Evolutionary conservation across 2,797 vertebrate species (phyloP).

Genomic region (Carduelis carduelis): DNA sequence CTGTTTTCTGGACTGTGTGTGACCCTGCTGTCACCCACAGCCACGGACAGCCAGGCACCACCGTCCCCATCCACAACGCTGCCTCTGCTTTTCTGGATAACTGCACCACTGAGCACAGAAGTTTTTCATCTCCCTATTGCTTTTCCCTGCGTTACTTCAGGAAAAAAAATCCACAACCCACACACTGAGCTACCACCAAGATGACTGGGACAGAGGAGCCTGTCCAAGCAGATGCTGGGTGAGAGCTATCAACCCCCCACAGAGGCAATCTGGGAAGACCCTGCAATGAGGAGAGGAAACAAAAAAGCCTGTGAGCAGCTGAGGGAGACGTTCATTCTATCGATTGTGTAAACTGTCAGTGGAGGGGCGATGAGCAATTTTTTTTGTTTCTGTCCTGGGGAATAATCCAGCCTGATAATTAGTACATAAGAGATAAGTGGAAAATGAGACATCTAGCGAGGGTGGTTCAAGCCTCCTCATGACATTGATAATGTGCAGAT

Average conservation of each 20-base stretch:
- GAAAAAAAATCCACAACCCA: neutral
- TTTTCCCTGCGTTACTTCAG: neutral
- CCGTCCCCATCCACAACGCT: rapidly evolving
- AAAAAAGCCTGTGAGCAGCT: neutral
- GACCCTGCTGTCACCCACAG: neutral
- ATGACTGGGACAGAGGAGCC: neutral
- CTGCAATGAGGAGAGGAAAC: constrained; percentile 2
- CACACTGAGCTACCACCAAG: neutral
- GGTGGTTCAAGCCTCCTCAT: constrained; percentile 64
- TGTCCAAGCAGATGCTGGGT: neutral
- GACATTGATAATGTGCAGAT: constrained; percentile 65
- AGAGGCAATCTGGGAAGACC: neutral
- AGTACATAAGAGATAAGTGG: constrained; percentile 54
- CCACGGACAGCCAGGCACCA: neutral
- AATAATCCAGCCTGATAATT: constrained; percentile 63
- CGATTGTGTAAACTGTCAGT: constrained; percentile 61
- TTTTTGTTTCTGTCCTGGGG: constrained; percentile 33
- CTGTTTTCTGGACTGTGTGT: neutral
- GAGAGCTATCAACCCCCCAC: neutral
- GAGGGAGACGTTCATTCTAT: constrained; percentile 21
- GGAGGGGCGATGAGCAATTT: constrained; percentile 30
- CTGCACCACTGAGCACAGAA: neutral
- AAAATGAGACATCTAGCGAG: constrained; percentile 55
- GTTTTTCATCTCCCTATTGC: neutral
- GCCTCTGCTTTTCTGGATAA: neutral